Evolutionary conservation across 1,140 invertebrate genomes (phyloP), one percentile per base, ranked within the genome.

Genomic region (Monomorium pharaonis): DNA sequence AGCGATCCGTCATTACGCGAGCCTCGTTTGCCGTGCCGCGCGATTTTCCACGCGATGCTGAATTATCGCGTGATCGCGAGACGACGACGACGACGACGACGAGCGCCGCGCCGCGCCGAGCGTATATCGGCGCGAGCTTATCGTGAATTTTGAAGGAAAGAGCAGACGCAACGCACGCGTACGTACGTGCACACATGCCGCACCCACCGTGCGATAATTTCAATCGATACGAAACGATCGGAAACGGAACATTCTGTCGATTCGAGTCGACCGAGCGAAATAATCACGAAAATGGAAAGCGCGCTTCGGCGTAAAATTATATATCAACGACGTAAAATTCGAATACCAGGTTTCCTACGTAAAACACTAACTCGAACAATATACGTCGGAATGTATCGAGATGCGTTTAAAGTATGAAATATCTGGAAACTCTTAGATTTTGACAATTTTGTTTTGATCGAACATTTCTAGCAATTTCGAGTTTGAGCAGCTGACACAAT

Each of bases 141-240:
- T 83, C 78, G 21, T 12, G 10, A 58, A 60, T 72, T 72, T 72
- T 56, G 14, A 74, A 60, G 33, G 37, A 83, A 72, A 47, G 4
- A 44, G 33, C 24, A 37, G 37, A 37, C 37, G 7, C 4, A 37
- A 37, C 37, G 7, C 0, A 21, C 27, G 10, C 4, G 27, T 2
- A 44, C 10, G 27, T 9, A 27, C 7, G 1, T 18, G n/a, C 16
- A 54, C 3, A 56, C 24, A 9, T 44, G 78, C 65, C 78, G 54
- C 78, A 56, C 78, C 65, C 58, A 72, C 4, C 65, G 65, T 42
- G 33, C 18, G 78, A 81, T 83, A 60, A 83, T 72, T 74, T 83
- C 51, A n/a, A 83, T 72, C 78, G 67, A 74, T 60, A 24, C 16
- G 47, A 80, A 37, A 30, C n/a, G 51, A 83, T 83, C 51, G 7